Evolutionary conservation across 1,140 invertebrate species (phyloP).

Genomic region (Apis mellifera): Amel_HAv3.1 CM009931.2:1994001-1994500

Average conservation of each 20-base stretch:
- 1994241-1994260: not conserved
- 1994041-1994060: slow-evolving; percentile 58
- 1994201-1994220: not conserved
- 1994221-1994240: not conserved
- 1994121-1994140: slow-evolving; percentile 59
- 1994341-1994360: slow-evolving; percentile 27
- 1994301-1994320: slow-evolving; percentile 58
- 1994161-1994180: not conserved
- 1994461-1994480: slow-evolving; percentile 53
- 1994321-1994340: slow-evolving; percentile 47
- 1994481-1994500: slow-evolving; percentile 64
- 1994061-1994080: slow-evolving; percentile 44
- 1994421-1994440: slow-evolving; percentile 65
- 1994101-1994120: slow-evolving; percentile 61
- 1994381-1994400: slow-evolving; percentile 11
- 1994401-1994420: slow-evolving; percentile 49
- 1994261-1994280: not conserved
- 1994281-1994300: slow-evolving; percentile 47
- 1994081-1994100: slow-evolving; percentile 65
- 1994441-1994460: slow-evolving; percentile 63
- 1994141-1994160: slow-evolving; percentile 44
- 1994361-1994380: slow-evolving; percentile 52
- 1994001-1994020: slow-evolving; percentile 63
- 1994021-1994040: slow-evolving; percentile 55
- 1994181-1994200: not conserved